Conservation (phyloP, 2,888 invertebrate genomes). For the Calliopum simillimum region DNA sequence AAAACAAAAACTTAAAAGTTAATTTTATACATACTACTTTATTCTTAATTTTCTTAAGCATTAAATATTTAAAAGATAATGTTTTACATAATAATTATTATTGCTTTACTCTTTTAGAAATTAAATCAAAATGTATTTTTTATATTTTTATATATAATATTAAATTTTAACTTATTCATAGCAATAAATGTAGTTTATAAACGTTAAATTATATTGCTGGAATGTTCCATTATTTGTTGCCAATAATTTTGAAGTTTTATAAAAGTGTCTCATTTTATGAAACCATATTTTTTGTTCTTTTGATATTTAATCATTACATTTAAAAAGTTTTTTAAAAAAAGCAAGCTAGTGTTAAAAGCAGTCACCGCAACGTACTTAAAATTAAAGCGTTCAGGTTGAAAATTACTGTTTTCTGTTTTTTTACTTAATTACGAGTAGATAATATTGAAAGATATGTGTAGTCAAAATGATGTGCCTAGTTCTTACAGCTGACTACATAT, state of each 20-base stretch:
- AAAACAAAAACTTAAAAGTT: background rate
- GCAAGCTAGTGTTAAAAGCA: too few relatives aligned
- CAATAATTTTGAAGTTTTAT: conserved; percentile 10
- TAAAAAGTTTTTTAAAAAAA: too few relatives aligned
- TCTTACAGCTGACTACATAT: too few relatives aligned
- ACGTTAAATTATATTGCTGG: background rate
- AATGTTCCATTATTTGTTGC: conserved; percentile 17
- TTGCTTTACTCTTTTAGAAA: conserved; percentile 25
- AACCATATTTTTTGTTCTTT: too few relatives aligned
- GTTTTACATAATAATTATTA: conserved; percentile 4
- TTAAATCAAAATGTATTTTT: conserved; percentile 34
- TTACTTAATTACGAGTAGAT: too few relatives aligned
- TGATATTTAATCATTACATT: too few relatives aligned
- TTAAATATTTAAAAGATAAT: conserved; percentile 11
- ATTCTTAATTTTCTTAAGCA: conserved; percentile 6
- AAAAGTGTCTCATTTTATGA: background rate
- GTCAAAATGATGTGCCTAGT: too few relatives aligned
- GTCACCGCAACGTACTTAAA: too few relatives aligned
- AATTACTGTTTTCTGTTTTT: too few relatives aligned
- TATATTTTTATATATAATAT: conserved; percentile 19
- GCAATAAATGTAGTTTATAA: conserved; percentile 27
- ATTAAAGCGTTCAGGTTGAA: too few relatives aligned
- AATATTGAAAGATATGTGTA: too few relatives aligned
- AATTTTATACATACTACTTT: background rate
- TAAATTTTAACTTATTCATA: conserved; percentile 28